phyloP scores from a whole-genome alignment of 1,140 invertebrate species.

The Aleiodes sp. region DNA sequence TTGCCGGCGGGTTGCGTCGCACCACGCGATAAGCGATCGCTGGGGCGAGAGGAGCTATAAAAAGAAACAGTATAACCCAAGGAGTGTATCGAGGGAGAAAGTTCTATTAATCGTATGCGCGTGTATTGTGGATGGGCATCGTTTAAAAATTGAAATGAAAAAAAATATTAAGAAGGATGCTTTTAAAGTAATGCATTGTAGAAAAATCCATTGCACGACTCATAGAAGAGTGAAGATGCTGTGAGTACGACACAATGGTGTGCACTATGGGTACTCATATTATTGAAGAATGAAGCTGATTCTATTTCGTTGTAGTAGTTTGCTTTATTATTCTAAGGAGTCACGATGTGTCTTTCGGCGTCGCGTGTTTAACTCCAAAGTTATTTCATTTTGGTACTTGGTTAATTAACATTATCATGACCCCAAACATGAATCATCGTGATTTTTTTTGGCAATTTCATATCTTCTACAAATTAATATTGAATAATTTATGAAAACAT shows the following conservation, averaged over 20 bases:
- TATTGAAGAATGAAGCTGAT: slow-evolving; percentile 11
- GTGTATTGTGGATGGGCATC: slow-evolving; percentile 34
- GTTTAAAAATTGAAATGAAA: neutral
- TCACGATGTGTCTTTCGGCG: neutral
- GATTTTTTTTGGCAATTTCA: no score
- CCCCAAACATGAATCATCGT: slow-evolving; percentile 17
- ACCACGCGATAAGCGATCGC: slow-evolving; percentile 31
- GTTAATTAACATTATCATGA: slow-evolving; percentile 30
- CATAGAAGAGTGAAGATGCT: slow-evolving; percentile 20
- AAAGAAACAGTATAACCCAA: slow-evolving; percentile 30
- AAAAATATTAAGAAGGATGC: neutral
- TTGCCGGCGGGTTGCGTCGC: slow-evolving; percentile 26
- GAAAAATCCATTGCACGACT: slow-evolving; percentile 38
- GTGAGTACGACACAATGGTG: slow-evolving; percentile 24
- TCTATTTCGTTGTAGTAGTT: neutral
- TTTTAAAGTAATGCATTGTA: slow-evolving; percentile 15
- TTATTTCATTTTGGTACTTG: slow-evolving; percentile 21
- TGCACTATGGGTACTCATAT: neutral
- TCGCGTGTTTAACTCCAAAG: neutral
- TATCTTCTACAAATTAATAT: no score
- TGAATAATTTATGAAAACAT: no score
- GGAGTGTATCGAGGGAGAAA: slow-evolving; percentile 40
- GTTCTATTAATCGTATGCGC: slow-evolving; percentile 44
- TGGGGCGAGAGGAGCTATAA: slow-evolving; percentile 27
- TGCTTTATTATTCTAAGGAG: neutral